Percentiles rank a stretch among this genome's conserved stretches.
Conservation (phyloP, 92 coral and sea anemone species). For the Heteractis magnifica region DNA sequence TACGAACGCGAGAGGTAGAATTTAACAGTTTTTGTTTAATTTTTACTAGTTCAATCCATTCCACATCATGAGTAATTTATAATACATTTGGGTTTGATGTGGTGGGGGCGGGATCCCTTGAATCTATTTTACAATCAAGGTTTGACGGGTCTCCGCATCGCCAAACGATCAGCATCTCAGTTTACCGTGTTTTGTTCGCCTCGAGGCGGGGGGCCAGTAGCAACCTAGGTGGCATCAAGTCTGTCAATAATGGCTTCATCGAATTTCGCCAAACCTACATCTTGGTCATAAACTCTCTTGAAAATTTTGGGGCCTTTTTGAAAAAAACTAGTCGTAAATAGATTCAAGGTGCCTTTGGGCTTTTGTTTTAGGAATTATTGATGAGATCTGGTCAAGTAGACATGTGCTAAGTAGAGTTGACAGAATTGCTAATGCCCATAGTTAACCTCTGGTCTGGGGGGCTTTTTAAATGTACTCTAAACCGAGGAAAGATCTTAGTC, state of each 20-base stretch:
- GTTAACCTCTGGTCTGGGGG: conserved; percentile 38
- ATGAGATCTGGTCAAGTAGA: conserved; percentile 37
- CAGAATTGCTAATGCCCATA: conserved; percentile 30
- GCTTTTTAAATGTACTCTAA: conserved; percentile 25
- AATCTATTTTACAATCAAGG: conserved; percentile 67
- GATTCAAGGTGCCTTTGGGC: conserved; percentile 23
- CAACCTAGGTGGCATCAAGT: conserved; percentile 25
- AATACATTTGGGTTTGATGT: conserved; percentile 28
- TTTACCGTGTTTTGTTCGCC: conserved; percentile 6
- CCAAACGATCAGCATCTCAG: conserved; percentile 32
- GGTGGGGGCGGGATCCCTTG: conserved; percentile 43
- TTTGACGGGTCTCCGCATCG: conserved; percentile 66
- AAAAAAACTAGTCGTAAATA: conserved; percentile 5
- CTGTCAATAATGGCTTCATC: conserved; percentile 22
- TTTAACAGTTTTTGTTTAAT: conserved; percentile 20
- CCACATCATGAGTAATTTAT: conserved; percentile 9
- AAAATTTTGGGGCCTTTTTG: conserved; percentile 5
- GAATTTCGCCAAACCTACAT: conserved; percentile 1
- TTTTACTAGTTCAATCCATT: neutral
- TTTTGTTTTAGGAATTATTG: conserved; percentile 26
- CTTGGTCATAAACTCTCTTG: conserved; percentile 17
- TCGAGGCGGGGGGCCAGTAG: conserved; percentile 24
- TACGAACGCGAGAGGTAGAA: neutral
- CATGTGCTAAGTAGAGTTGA: conserved; percentile 26
- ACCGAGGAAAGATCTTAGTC: neutral